Base-by-base conservation (phyloP, 64 coral and sea anemone genomes). In the Montipora cactus region DNA sequence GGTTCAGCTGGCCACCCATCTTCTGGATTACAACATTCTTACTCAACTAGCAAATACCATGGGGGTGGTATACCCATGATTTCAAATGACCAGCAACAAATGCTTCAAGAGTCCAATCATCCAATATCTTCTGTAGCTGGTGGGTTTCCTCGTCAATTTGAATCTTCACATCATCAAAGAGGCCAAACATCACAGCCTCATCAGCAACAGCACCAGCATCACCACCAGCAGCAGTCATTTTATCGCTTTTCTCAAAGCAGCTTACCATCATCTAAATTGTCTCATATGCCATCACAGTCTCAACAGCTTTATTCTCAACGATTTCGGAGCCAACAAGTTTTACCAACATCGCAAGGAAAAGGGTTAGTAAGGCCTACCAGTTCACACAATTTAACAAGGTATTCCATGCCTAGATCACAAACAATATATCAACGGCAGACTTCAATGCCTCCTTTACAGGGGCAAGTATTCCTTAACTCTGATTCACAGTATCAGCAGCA, bases 401-500 rank as follows among this genome's bases (percentile, higher is more conserved):
- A 71, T 64, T 49, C 82, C 18, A 71, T 86, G 11, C 67, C 92
- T 10, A 77, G 92, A 5, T 88, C 84, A 52, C 92, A 93, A 93
- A 5, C 74, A 71, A 83, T 87, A 21, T 98, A 90, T 66, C 96
- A 98, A 44, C 83, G 96, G 19, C 96, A 98, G 59, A 77, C 70
- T 44, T 98, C 96, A 4, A 98, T 95, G 96, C 95, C 95, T 8
- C 78, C 93, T 20, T 90, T 89, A 53, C 89, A 97, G 83, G 70
- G 75, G 14, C 94, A 86, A 86, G 8, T 64, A 69, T 86, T 71
- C 16, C 46, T 49, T 47, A 86, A 72, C 82, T 86, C 82, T 25
- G 82, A 86, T 71, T 69, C 82, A 49, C 82, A 78, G 79, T 85
- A 86, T 74, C 93, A 71, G 49, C 80, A 77, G 75, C 89, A 85